Conservation (phyloP, 2,797 vertebrate species). For the Lepidocolaptes lacrymiger region DNA sequence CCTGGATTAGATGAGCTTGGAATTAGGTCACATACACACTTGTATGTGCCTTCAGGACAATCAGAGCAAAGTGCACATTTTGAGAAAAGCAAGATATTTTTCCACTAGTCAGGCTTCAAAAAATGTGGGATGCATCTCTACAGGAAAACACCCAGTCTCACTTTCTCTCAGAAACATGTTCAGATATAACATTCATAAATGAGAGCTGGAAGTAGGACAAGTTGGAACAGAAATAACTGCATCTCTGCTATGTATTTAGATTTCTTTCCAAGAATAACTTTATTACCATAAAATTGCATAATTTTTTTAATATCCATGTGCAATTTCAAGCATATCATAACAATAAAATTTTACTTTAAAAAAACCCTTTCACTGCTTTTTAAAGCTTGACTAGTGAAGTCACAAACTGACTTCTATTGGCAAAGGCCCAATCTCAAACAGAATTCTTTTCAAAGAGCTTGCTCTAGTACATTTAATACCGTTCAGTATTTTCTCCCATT, state of each 20-base stretch:
- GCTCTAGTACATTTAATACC: neutral
- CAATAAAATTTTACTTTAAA: neutral
- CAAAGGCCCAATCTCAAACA: neutral
- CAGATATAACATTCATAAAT: slow-evolving; percentile 37
- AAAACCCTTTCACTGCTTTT: neutral
- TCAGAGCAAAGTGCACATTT: neutral
- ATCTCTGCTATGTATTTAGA: slow-evolving; percentile 31
- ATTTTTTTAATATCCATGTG: neutral
- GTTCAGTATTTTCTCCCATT: neutral
- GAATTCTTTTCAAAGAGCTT: neutral
- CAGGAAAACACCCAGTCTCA: slow-evolving; percentile 18
- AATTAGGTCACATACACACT: neutral
- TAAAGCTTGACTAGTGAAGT: neutral
- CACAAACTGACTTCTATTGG: neutral
- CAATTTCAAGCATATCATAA: neutral
- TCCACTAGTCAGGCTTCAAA: slow-evolving; percentile 19
- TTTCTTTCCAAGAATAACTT: slow-evolving; percentile 51
- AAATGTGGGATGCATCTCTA: neutral
- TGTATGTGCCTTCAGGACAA: neutral
- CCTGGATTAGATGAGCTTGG: neutral
- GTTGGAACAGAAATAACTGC: slow-evolving; percentile 45
- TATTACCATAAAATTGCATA: slow-evolving; percentile 15
- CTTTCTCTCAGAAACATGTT: slow-evolving; percentile 26
- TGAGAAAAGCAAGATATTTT: neutral
- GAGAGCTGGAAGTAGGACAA: slow-evolving; percentile 56